Evolutionary conservation across 1,140 invertebrate species (phyloP), one percentile per base, ranked within the genome.

Genomic region (Teleogryllus occipitalis): DNA sequence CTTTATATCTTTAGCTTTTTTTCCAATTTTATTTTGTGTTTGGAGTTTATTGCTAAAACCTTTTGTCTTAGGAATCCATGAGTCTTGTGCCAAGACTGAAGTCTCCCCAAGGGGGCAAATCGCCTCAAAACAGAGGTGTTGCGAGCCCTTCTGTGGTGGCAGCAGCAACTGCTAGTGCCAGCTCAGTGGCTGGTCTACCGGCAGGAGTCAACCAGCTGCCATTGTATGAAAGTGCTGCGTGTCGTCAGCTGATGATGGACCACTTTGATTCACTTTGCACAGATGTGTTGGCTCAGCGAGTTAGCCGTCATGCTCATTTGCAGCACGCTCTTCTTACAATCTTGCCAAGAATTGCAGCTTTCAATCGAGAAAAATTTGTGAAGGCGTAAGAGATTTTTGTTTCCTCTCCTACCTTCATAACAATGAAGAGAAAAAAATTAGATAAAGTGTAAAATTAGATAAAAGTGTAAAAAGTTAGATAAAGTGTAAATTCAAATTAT

Each of bases 321-420:
- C 97, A 98, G 83, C 94, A 97, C 83, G 92, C 94, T 1, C 85
- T 99, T 12, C 89, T 99, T 79, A 92, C 92, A 39, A 90, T 99
- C 73, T 88, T 99, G 81, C 98, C 98, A n/a, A 89, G 97, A 78
- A 86, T 99, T n/a, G 97, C 96, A 8, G 96, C 96, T 15, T 98
- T 99, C 82, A 93, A 97, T 85, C 93, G 92, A 79, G 90, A 92
- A n/a, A 89, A 90, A 54, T 98, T 98, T 83, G 89, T 93, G 4
- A 88, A 88, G 65, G 90, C 75, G 84, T 86, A 81, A 84, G 82
- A 81, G 49, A 39, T 39, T 39, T 39, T 39, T 39, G 5, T 39
- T 39, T 39, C 5, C 27, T 39, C 27, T 5, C 5, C 27, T 39
- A 39, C 27, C 5, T 39, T 39, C 27, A 39, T 39, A 39, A 39